Conservation (phyloP, 2,888 invertebrate genomes). For the Desoria tigrina region DNA sequence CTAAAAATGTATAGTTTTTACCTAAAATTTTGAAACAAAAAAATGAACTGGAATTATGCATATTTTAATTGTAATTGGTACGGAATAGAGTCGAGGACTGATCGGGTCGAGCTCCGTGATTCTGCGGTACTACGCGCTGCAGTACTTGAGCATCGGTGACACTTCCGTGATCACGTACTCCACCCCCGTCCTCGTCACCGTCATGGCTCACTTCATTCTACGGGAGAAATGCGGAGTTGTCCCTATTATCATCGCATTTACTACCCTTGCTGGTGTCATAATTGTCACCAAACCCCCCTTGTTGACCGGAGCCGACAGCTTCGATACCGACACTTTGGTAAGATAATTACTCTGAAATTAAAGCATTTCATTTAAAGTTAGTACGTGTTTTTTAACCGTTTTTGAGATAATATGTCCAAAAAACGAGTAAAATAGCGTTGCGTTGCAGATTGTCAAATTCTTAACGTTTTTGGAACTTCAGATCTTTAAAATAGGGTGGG, state of each 20-base stretch:
- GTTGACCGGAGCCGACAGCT: constrained; percentile 45
- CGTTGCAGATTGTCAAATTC: too few relatives aligned
- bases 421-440: too few relatives aligned
- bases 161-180: constrained; percentile 49
- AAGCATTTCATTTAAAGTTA: too few relatives aligned
- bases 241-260: constrained; percentile 45
- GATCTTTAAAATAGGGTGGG: too few relatives aligned
- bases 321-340: constrained; percentile 48
- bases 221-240: constrained; percentile 49
- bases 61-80: constrained; percentile 11
- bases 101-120: constrained; percentile 48
- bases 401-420: too few relatives aligned
- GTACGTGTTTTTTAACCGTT: too few relatives aligned
- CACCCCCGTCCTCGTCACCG: constrained; percentile 49
- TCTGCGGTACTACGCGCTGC: constrained; percentile 48
- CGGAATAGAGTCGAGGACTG: constrained; percentile 48
- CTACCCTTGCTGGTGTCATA: constrained; percentile 44
- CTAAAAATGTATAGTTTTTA: too few relatives aligned
- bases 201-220: constrained; percentile 51
- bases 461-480: too few relatives aligned
- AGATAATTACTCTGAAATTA: constrained; percentile 9
- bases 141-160: constrained; percentile 51
- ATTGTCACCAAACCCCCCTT: constrained; percentile 50
- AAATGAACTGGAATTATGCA: too few relatives aligned
- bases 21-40: too few relatives aligned